Percentiles rank a stretch among this genome's conserved stretches.
Conservation (phyloP, 1,140 invertebrate species). For the Cherax quadricarinatus region DNA sequence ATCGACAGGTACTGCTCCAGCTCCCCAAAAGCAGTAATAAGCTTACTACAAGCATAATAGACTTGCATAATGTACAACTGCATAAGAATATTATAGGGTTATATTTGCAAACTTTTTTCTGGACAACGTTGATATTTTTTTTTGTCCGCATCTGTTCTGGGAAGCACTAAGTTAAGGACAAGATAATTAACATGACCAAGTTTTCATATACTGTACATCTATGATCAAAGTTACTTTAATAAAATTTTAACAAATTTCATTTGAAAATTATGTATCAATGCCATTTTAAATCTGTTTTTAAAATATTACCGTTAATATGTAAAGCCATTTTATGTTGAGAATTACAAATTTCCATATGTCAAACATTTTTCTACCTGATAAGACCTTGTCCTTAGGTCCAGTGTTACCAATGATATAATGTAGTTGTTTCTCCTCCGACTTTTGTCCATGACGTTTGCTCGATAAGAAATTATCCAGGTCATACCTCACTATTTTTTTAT, state of each 20-base stretch:
- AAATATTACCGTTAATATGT: neutral
- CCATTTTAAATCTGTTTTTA: neutral
- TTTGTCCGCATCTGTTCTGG: neutral
- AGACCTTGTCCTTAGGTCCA: neutral
- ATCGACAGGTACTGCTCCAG: conserved; percentile 40
- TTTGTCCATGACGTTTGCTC: neutral
- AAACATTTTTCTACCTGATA: neutral
- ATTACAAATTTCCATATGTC: neutral
- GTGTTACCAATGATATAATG: neutral
- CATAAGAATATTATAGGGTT: conserved; percentile 53
- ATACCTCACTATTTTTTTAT: neutral
- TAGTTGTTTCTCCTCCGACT: neutral
- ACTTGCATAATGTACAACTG: conserved; percentile 64
- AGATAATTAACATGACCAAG: neutral
- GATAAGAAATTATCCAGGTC: neutral
- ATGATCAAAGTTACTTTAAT: neutral
- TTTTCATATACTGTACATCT: neutral
- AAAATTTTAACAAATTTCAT: neutral
- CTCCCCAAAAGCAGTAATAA: conserved; percentile 55
- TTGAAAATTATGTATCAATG: neutral
- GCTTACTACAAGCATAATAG: conserved; percentile 48
- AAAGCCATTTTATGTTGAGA: neutral
- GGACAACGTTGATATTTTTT: neutral
- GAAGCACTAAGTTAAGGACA: conserved; percentile 8
- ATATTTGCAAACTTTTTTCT: neutral